Conservation (phyloP, 2,113 vertebrate genomes). For the Sceloporus undulatus region DNA sequence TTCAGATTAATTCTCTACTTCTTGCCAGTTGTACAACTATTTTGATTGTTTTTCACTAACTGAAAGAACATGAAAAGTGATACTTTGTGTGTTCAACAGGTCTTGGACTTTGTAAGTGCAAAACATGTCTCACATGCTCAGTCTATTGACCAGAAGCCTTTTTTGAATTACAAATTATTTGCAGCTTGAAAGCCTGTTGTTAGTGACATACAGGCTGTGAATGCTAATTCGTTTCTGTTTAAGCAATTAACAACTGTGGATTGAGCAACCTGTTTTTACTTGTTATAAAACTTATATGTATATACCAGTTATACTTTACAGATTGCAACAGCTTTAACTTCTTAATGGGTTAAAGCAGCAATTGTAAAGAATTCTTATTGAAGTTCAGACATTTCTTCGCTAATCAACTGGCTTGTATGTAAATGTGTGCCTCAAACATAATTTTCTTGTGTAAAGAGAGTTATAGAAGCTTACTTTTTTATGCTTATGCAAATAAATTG, state of each 20-base stretch:
- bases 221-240: conserved; percentile 71
- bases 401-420: neutral
- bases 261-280: conserved; percentile 51
- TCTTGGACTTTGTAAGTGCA: conserved; percentile 59
- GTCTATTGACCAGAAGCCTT: conserved; percentile 63
- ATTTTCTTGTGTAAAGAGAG: conserved; percentile 35
- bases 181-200: conserved; percentile 71
- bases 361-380: conserved; percentile 46
- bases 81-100: conserved; percentile 63
- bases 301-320: conserved; percentile 46
- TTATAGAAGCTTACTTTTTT: conserved; percentile 11
- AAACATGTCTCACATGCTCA: conserved; percentile 59
- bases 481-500: conserved; percentile 35
- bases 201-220: conserved; percentile 63
- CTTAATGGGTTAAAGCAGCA: conserved; percentile 15
- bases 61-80: conserved; percentile 56
- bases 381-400: conserved; percentile 26
- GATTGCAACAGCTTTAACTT: conserved; percentile 26
- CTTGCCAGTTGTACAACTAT: conserved; percentile 27
- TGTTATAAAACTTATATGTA: conserved; percentile 49
- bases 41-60: conserved; percentile 38
- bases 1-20: conserved; percentile 50
- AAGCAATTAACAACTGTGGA: conserved; percentile 61
- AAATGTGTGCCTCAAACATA: conserved; percentile 6
- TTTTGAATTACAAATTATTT: conserved; percentile 77